Evolutionary conservation across 2,113 vertebrate genomes (phyloP).

Genomic region (Elaphurus davidianus): DNA sequence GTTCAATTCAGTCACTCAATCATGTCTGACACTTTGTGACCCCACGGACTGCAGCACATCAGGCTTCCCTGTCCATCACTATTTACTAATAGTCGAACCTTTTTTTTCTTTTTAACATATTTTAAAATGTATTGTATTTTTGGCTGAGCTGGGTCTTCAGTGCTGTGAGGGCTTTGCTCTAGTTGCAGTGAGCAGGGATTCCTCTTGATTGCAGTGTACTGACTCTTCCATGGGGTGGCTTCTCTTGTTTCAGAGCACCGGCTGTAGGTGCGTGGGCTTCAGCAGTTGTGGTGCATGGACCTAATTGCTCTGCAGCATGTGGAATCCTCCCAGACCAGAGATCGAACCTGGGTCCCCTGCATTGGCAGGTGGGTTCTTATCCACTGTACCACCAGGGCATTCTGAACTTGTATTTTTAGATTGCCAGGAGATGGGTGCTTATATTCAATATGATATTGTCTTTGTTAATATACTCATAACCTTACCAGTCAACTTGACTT

Average conservation of each 20-base stretch:
- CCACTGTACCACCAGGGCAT: not conserved
- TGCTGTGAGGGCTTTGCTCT: not conserved
- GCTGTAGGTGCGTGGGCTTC: not conserved
- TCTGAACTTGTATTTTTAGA: not conserved
- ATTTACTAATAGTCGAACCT: not conserved
- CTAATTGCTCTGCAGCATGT: not conserved
- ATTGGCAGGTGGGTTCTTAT: not conserved
- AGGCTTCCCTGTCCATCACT: not conserved
- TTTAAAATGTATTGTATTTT: not conserved
- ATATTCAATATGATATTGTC: not conserved
- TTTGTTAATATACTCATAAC: not conserved
- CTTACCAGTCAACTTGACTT: not conserved
- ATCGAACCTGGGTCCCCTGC: not conserved
- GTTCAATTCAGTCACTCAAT: not conserved
- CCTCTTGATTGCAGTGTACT: not conserved
- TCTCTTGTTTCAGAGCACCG: not conserved
- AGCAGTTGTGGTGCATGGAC: fast-evolving
- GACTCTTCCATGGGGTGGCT: not conserved
- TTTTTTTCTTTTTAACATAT: not conserved
- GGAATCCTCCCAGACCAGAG: not conserved
- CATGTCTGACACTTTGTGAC: not conserved
- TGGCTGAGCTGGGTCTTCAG: not conserved
- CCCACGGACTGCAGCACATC: not conserved
- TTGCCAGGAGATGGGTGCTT: not conserved
- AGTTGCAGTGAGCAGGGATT: not conserved